Evolutionary conservation across 1,140 invertebrate genomes (phyloP).

Genomic region (Ceratoteleas bidentatus): DNA sequence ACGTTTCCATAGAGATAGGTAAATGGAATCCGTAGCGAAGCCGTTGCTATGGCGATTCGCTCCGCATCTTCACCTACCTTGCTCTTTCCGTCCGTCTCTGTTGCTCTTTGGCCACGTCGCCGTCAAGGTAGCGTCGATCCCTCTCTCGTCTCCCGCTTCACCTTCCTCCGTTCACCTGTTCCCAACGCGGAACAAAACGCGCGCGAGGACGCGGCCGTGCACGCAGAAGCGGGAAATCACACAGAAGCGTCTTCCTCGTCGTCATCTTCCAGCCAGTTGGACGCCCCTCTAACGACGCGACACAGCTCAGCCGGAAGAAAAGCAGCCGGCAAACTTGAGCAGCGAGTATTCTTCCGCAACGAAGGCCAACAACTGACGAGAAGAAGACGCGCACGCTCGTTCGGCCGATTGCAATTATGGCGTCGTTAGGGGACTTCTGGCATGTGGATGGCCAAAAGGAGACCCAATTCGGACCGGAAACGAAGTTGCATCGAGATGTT

Average conservation of each 20-base stretch:
- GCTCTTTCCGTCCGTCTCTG: slow-evolving; percentile 59
- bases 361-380: slow-evolving; percentile 48
- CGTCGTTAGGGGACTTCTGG: slow-evolving; percentile 37
- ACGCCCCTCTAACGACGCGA: slow-evolving; percentile 71
- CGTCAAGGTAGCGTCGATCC: slow-evolving; percentile 51
- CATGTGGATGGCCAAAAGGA: neutral
- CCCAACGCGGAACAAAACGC: slow-evolving; percentile 44
- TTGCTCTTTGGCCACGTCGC: slow-evolving; percentile 38
- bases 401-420: slow-evolving; percentile 51
- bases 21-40: slow-evolving; percentile 81
- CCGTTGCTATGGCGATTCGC: slow-evolving; percentile 79
- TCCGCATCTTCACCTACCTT: slow-evolving; percentile 76
- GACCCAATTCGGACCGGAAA: neutral
- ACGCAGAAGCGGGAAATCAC: slow-evolving; percentile 38
- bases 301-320: slow-evolving; percentile 71
- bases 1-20: slow-evolving; percentile 81
- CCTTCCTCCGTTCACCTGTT: slow-evolving; percentile 50
- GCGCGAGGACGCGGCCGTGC: slow-evolving; percentile 37
- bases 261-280: slow-evolving; percentile 71
- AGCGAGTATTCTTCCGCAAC: slow-evolving; percentile 53
- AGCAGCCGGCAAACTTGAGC: slow-evolving; percentile 68
- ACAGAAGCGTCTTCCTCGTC: slow-evolving; percentile 52
- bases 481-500: slow-evolving; percentile 8
- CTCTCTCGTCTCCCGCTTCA: slow-evolving; percentile 43
- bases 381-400: slow-evolving; percentile 24